These are phyloP conservation scores for Stenodera caucasica DNA, from an alignment of 2,888 invertebrate genomes.

Conservation along the genomic window DNA sequence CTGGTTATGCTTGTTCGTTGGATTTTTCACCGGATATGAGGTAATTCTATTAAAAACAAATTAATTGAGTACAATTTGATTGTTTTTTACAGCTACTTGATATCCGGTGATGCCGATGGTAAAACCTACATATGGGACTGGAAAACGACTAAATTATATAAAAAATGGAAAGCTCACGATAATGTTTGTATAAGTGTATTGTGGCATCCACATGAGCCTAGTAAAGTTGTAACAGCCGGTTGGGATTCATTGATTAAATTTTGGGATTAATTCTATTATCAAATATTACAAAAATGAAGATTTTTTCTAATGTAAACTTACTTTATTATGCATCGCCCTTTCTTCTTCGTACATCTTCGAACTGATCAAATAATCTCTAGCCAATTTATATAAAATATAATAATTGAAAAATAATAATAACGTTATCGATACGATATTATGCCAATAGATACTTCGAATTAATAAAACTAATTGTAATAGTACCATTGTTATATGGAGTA, in stretches of 20 bases:
- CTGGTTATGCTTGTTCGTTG: conserved; percentile 95
- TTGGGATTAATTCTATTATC: conserved; percentile 78
- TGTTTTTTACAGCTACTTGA: conserved; percentile 73
- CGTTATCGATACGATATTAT: conserved; percentile 83
- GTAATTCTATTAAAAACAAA: conserved; percentile 57
- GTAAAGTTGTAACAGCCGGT: conserved; percentile 95
- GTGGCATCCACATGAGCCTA: conserved; percentile 99
- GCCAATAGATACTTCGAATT: conserved; percentile 84
- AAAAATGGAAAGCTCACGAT: conserved; percentile 99
- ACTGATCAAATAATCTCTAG: conserved; percentile 83
- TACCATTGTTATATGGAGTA: conserved; percentile 71
- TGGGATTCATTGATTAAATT: conserved; percentile 99
- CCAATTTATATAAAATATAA: conserved; percentile 85
- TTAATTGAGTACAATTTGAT: background rate
- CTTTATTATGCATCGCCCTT: conserved; percentile 67
- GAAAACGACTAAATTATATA: conserved; percentile 98
- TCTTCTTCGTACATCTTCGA: conserved; percentile 79
- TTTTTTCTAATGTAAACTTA: conserved; percentile 26
- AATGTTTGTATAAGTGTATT: conserved; percentile 92
- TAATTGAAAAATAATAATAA: conserved; percentile 89
- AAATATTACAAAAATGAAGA: conserved; percentile 4
- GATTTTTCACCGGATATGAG: conserved; percentile 99
- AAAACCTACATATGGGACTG: conserved; percentile 99
- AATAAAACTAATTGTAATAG: conserved; percentile 77
- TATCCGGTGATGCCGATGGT: conserved; percentile 98